Base-by-base conservation (phyloP, 37 sponge, comb jelly and placozoan genomes). In the Theonella swinhoei region DNA sequence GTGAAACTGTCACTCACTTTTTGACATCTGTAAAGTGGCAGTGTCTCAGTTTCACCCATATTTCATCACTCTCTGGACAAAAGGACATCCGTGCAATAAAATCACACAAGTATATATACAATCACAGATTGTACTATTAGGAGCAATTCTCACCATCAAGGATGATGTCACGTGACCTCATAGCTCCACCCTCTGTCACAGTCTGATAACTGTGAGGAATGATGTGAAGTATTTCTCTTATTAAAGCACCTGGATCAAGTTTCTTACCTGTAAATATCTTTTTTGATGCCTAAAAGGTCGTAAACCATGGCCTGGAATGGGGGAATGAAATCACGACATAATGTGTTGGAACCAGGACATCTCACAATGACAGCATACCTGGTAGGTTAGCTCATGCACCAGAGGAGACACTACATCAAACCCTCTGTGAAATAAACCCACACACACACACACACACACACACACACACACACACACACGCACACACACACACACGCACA, bases 291-390 rank as follows among this genome's bases (percentile, higher is more conserved):
- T 38, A 94, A 68, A 20, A 94, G 71, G 65, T 94, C 94, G 73
- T 94, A 91, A 62, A 86, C 91, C 94, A 94, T 91, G 24, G 91
- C 90, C 90, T 93, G 59, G 22, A 78, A 31, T 47, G 54, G 54
- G 14, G 54, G 14, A 47, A 17, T 7, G 54, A 47, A 17, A 7
- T 7, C 14, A 14, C 14, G 54, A 14, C 54, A 47, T 7, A 17
- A 47, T 47, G 54, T 17, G n/a, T n/a, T n/a, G n/a, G n/a, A n/a
- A n/a, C n/a, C n/a, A n/a, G n/a, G 14, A 47, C 14, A 47, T 47
- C 11, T 9, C 7, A 22, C 7, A 22, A 66, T 66, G 31, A 47
- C 11, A 47, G 54, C 14, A 17, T 47, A 47, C 92, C 77, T 92
- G 92, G 39, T 72, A 80, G 32, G 91, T 91, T 28, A 90, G 70